Evolutionary conservation across 2,113 vertebrate genomes (phyloP).

Genomic region (Malurus elegans): DNA sequence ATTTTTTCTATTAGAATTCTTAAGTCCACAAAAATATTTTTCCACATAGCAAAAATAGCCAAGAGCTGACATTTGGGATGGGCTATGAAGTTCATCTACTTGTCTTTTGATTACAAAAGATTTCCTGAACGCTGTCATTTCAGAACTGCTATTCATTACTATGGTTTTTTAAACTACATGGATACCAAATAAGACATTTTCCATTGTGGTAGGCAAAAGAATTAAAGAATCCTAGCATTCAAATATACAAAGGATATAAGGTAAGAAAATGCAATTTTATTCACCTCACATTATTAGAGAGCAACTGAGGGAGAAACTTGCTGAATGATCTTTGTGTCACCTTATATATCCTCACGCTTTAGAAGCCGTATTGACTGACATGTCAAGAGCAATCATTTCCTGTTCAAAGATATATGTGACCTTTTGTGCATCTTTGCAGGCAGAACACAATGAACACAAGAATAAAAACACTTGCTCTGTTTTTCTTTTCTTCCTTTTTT

Average conservation of each 20-base stretch:
- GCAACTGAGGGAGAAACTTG: neutral
- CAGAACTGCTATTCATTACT: neutral
- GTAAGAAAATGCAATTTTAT: neutral
- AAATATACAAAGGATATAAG: neutral
- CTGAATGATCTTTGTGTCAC: neutral
- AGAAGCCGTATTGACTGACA: neutral
- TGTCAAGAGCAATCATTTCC: conserved; percentile 28
- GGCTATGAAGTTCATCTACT: neutral
- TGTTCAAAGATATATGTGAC: neutral
- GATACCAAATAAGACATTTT: neutral
- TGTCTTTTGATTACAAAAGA: neutral
- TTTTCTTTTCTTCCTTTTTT: neutral
- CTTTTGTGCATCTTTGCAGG: neutral
- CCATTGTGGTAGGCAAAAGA: neutral
- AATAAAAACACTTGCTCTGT: neutral
- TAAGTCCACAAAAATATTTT: neutral
- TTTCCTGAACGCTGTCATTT: neutral
- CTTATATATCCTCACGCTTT: neutral
- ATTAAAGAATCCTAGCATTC: neutral
- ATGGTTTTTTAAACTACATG: neutral
- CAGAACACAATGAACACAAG: neutral
- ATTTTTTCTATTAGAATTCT: neutral
- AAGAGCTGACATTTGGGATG: neutral
- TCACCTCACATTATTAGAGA: neutral
- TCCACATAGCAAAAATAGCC: neutral